Percentiles rank a stretch among this genome's conserved stretches.
Evolutionary conservation across 1,140 invertebrate species (phyloP).

Genomic region (Apis laboriosa): DNA sequence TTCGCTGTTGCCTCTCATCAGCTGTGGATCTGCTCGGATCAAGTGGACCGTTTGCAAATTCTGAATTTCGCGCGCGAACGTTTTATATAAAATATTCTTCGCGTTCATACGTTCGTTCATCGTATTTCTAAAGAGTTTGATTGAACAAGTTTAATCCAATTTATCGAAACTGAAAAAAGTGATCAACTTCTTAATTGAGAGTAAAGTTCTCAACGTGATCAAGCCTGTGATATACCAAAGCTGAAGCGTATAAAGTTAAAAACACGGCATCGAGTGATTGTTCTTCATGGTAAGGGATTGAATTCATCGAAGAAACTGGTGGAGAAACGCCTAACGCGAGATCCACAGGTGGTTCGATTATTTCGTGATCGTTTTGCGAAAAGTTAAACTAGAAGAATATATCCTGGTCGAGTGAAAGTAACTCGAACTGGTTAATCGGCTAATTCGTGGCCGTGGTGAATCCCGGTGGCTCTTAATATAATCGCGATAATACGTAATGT

Average conservation of each 20-base stretch:
- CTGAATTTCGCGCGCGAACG: not conserved
- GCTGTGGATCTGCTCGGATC: constrained; percentile 55
- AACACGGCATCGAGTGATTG: not conserved
- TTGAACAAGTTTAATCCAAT: not conserved
- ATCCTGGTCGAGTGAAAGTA: constrained; percentile 25
- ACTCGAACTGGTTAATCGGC: not conserved
- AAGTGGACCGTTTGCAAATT: no score
- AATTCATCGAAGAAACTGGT: not conserved
- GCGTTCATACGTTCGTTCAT: no score
- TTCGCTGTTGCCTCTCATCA: constrained; percentile 72
- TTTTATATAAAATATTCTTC: not conserved
- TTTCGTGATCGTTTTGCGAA: not conserved
- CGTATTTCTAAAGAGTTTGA: not conserved
- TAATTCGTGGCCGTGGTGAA: not conserved
- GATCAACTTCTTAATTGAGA: not conserved
- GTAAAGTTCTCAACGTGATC: not conserved
- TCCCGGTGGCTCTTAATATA: not conserved
- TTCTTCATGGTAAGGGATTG: constrained; percentile 35
- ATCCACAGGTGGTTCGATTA: constrained; percentile 37
- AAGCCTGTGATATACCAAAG: not conserved
- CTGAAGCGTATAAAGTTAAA: not conserved
- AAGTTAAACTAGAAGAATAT: not conserved
- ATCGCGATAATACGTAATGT: constrained; percentile 5
- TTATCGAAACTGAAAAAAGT: not conserved
- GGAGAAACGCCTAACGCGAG: not conserved